phyloP scores from a whole-genome alignment of 1,140 invertebrate genomes.

The Mizuhopecten yessoensis region DNA sequence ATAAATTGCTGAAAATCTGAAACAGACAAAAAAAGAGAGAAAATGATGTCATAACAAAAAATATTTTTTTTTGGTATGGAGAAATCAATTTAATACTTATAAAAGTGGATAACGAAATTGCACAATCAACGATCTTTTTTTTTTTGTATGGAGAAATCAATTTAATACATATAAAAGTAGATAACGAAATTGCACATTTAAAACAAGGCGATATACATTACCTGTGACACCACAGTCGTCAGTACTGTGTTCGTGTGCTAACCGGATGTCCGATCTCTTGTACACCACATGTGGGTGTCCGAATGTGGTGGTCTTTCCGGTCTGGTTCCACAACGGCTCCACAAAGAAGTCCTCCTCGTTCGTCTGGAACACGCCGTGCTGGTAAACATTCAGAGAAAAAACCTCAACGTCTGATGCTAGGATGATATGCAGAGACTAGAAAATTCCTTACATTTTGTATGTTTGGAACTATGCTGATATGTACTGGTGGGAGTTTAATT shows the following conservation, averaged over 20 bases:
- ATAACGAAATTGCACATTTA: no score
- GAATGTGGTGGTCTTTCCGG: conserved; percentile 59
- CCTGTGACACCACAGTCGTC: conserved; percentile 75
- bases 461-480: no score
- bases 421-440: no score
- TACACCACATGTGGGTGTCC: conserved; percentile 80
- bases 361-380: conserved; percentile 80
- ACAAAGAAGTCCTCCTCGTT: conserved; percentile 80
- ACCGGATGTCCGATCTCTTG: conserved; percentile 68
- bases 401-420: not conserved
- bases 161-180: no score
- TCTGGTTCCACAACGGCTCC: conserved; percentile 80
- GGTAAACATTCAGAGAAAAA: conserved; percentile 55
- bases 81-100: no score
- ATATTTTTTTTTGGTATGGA: no score
- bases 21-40: not conserved
- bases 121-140: no score
- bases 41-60: no score
- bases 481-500: no score
- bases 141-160: no score
- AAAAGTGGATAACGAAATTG: no score
- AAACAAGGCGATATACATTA: conserved; percentile 60
- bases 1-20: conserved; percentile 34
- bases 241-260: conserved; percentile 67
- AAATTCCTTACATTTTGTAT: no score